Conservation (phyloP, 2,888 invertebrate species). For the Phanerotoma sp. region DNA sequence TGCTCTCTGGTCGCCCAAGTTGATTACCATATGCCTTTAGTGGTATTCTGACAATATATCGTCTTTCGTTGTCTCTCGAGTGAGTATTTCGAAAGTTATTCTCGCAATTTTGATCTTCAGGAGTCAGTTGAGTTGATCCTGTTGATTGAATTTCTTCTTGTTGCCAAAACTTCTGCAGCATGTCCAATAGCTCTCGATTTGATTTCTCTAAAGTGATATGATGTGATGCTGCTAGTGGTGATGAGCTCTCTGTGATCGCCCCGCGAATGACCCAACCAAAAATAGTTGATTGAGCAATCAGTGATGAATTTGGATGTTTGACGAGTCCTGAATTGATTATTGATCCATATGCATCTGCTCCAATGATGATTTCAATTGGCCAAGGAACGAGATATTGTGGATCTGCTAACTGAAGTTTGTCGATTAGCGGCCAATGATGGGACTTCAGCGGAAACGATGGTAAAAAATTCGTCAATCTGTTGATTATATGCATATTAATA, state of each 20-base stretch:
- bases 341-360: conserved; percentile 26
- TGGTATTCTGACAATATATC: background rate
- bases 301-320: conserved; percentile 1
- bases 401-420: conserved; percentile 22
- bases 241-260: no score
- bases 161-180: background rate
- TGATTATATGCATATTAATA: conserved; percentile 16
- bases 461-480: conserved; percentile 12
- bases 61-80: background rate
- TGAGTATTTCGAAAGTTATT: background rate
- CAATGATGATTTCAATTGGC: conserved; percentile 29
- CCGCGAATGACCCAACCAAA: conserved; percentile 25
- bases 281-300: conserved; percentile 21
- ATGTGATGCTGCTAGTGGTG: no score
- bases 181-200: no score
- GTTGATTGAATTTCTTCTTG: background rate
- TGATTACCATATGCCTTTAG: background rate
- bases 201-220: no score
- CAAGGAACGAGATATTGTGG: conserved; percentile 25
- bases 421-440: conserved; percentile 26
- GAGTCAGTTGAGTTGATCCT: no score
- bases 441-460: conserved; percentile 11
- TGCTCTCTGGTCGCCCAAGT: background rate
- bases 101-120: background rate
- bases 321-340: conserved; percentile 21